phyloP scores from a whole-genome alignment of 2,113 vertebrate genomes.

The Pelobates fuscus region DNA sequence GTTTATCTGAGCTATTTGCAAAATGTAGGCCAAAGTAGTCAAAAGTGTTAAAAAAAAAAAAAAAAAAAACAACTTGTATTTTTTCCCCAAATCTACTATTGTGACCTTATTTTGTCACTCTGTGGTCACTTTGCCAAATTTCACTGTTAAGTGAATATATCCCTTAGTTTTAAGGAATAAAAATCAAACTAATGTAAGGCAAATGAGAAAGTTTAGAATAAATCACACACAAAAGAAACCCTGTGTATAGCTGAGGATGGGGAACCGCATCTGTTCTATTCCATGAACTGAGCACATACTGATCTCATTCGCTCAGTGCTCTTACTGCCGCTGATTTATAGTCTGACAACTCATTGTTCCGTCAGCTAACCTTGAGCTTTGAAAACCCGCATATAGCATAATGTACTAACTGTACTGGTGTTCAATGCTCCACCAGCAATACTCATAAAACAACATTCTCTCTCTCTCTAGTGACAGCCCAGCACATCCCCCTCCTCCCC shows the following conservation, averaged over 20 bases:
- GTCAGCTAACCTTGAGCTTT: constrained; percentile 73
- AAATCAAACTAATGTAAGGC: background rate
- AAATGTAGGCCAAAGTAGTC: no score
- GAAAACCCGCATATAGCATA: constrained; percentile 62
- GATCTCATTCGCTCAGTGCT: constrained; percentile 63
- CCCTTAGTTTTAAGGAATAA: no score
- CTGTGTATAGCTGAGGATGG: background rate
- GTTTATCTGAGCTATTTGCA: no score
- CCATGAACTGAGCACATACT: background rate
- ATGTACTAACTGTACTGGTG: constrained; percentile 64
- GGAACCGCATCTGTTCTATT: background rate
- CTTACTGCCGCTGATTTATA: constrained; percentile 81
- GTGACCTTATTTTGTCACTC: no score
- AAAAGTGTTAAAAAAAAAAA: no score
- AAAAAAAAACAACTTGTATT: no score
- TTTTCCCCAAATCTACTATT: no score
- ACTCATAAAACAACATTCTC: constrained; percentile 20
- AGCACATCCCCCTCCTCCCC: background rate
- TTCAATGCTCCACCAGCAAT: constrained; percentile 26
- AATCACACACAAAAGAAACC: no score
- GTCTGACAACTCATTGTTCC: constrained; percentile 68
- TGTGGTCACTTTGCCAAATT: no score
- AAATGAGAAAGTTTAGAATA: no score
- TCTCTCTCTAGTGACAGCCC: constrained; percentile 18
- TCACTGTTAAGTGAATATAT: no score